Base-by-base conservation (phyloP, 1,140 invertebrate species). In the Rhyacophila brunnea region DNA sequence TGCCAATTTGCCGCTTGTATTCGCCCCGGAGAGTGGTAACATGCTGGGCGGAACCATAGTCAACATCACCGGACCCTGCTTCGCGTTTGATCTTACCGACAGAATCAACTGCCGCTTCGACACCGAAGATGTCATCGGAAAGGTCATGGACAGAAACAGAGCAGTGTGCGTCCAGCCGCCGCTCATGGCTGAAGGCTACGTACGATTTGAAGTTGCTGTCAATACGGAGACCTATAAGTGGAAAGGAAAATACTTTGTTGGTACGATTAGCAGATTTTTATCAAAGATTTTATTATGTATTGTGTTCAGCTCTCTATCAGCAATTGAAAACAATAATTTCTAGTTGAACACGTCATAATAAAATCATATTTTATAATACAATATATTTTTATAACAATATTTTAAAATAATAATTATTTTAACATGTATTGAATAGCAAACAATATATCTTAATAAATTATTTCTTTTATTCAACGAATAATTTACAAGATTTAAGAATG, bases 41-140 rank as follows among this genome's bases (percentile, higher is more conserved):
- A 97, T 98, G 95, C 76, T 98, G 43, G 94, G 94, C 2, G 94
- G 94, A 7, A 95, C 92, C 0, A 85, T 96, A 42, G 92, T 98
- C 3, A 96, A 97, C 69, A 92, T 98, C 19, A 96, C 94, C 0
- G 95, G 95, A 0, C 95, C 95, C 7, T 98, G 95, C 72, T 93
- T 95, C 66, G 3, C 23, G 4, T 80, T 83, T 63, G 78, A 83
- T 45, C 81, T 81, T 0, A 82, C 82, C 13, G 82, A 87, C 58
- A 85, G 89, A 62, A 84, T 96, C 11, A 85, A 81, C 34, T 95
- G 93, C 68, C 84, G 87, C 58, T 93, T 93, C 67, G 90, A 93
- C 66, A 87, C 83, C 0, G 85, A 89, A 66, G 81, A 85, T 54
- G 89, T 93, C 2, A 70, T 81, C 4, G 91, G 91, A 11, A 85